These are phyloP conservation scores for Archilochus colubris DNA, from an alignment of 2,113 vertebrate species.

Conservation along the genomic window DNA sequence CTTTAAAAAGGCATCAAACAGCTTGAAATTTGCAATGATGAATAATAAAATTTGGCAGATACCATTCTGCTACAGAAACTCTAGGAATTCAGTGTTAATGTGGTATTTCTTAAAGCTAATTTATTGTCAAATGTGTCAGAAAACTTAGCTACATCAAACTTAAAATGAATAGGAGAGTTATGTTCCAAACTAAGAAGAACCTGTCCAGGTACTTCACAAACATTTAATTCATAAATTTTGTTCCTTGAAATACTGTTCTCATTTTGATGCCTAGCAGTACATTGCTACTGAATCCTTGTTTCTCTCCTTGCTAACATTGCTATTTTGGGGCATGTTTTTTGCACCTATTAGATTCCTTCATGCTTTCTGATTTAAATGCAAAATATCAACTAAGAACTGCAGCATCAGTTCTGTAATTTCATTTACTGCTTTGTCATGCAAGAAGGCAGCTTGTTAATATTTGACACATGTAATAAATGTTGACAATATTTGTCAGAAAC, in stretches of 20 bases:
- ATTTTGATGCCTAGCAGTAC: background rate
- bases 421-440: conserved; percentile 30
- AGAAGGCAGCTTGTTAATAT: background rate
- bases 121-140: background rate
- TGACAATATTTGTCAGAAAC: conserved; percentile 62
- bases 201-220: background rate
- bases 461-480: conserved; percentile 39
- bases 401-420: conserved; percentile 8
- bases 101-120: background rate
- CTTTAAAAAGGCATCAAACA: background rate
- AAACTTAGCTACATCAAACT: background rate
- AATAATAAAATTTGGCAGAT: background rate
- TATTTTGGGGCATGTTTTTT: background rate
- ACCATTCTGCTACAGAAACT: background rate
- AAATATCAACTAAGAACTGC: background rate
- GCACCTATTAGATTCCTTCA: background rate
- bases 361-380: background rate
- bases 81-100: background rate
- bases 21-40: background rate
- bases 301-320: background rate
- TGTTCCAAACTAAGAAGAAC: background rate
- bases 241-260: background rate
- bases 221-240: background rate
- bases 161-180: background rate
- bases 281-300: background rate